Percentiles rank a stretch among this genome's conserved stretches.
These are phyloP conservation scores for Solenopsis invicta DNA, from an alignment of 1,140 invertebrate genomes.

Conservation along the genomic window DNA sequence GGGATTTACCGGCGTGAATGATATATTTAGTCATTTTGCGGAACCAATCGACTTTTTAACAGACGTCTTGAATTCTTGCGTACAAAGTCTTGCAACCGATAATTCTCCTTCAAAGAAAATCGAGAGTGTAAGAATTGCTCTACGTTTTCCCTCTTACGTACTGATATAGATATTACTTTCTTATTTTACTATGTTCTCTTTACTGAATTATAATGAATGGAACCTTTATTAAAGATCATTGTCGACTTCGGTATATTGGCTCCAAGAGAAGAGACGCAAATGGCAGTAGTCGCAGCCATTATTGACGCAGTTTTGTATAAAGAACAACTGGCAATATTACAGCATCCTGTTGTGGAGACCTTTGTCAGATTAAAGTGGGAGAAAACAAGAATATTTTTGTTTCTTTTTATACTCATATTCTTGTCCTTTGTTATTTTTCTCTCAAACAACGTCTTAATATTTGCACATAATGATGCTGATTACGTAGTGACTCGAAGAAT, in stretches of 20 bases:
- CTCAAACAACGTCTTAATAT: constrained; percentile 55
- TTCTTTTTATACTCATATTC: constrained; percentile 82
- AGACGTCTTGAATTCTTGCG: too few relatives aligned
- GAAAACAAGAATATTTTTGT: too few relatives aligned
- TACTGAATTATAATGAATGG: constrained; percentile 4
- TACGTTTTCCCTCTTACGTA: not conserved
- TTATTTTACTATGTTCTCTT: not conserved
- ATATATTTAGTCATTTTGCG: constrained; percentile 59
- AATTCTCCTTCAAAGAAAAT: constrained; percentile 53
- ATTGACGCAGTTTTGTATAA: constrained; percentile 68
- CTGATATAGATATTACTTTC: not conserved
- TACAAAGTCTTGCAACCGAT: too few relatives aligned
- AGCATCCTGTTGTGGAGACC: constrained; percentile 86
- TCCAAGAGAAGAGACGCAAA: constrained; percentile 78
- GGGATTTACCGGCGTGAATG: constrained; percentile 54
- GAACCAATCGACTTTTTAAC: constrained; percentile 52
- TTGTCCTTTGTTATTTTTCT: constrained; percentile 75
- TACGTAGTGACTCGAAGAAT: not conserved
- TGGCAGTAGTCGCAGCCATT: constrained; percentile 79
- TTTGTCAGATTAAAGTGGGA: constrained; percentile 85
- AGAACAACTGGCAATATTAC: constrained; percentile 80
- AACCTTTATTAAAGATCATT: constrained; percentile 66
- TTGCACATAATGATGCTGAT: not conserved
- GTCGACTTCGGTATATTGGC: constrained; percentile 78
- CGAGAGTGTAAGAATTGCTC: constrained; percentile 47